A percentile compares a stretch with the other conserved stretches of the same genome.
Conservation (phyloP, 2,888 invertebrate species). For the Brachyptera risi region DNA sequence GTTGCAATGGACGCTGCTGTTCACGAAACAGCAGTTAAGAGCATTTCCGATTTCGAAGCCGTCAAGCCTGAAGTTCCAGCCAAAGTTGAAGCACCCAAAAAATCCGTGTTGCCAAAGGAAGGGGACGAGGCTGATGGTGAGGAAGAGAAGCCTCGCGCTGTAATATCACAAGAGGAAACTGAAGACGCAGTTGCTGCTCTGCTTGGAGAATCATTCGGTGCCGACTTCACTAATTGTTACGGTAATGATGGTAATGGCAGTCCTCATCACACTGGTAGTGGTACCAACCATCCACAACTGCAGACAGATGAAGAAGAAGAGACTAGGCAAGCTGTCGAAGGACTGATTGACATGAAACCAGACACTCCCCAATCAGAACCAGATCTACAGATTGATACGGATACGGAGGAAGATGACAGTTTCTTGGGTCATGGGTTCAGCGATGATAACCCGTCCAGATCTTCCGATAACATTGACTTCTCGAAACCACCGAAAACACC, state of each 20-base stretch:
- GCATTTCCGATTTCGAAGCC: conserved; percentile 55
- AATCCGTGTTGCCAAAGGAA: conserved; percentile 45
- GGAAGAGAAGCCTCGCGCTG: conserved; percentile 74
- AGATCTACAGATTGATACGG: conserved; percentile 80
- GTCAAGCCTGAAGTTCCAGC: conserved; percentile 33
- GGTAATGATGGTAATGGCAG: conserved; percentile 46
- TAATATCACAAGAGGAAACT: conserved; percentile 89
- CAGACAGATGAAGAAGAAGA: conserved; percentile 75
- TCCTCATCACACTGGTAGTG: conserved; percentile 19
- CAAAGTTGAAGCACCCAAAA: conserved; percentile 38
- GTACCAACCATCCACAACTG: conserved; percentile 42
- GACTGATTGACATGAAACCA: conserved; percentile 71
- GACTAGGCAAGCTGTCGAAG: conserved; percentile 79
- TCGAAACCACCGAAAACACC: conserved; percentile 54
- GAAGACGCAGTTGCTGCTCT: conserved; percentile 88
- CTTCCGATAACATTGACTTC: conserved; percentile 49
- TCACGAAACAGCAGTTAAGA: conserved; percentile 77
- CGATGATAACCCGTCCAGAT: conserved; percentile 47
- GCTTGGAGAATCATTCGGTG: conserved; percentile 80
- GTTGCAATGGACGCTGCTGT: conserved; percentile 64
- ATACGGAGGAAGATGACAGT: conserved; percentile 70
- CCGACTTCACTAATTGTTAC: conserved; percentile 54
- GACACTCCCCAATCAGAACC: conserved; percentile 82
- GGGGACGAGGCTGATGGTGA: conserved; percentile 50
- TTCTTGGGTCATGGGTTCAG: conserved; percentile 47